Evolutionary conservation across 2,113 vertebrate species (phyloP).

Genomic region (Scolopax mira): DNA sequence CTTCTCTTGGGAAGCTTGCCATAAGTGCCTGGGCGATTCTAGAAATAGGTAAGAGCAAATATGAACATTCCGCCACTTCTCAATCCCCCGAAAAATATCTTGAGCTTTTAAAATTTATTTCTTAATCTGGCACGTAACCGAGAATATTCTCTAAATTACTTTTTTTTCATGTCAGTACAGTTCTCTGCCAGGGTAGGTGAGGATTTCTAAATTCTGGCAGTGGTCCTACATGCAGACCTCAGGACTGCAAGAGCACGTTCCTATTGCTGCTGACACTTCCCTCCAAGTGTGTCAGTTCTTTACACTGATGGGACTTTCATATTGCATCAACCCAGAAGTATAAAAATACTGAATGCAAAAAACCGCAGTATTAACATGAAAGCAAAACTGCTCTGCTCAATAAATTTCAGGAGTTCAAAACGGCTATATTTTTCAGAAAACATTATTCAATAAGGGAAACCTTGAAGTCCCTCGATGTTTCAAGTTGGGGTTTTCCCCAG

Average conservation of each 20-base stretch:
- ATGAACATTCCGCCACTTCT: neutral
- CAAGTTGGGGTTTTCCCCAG: slow-evolving; percentile 75
- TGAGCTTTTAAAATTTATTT: neutral
- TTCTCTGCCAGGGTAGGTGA: neutral
- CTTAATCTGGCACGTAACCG: neutral
- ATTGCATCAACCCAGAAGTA: slow-evolving; percentile 38
- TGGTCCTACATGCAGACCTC: neutral
- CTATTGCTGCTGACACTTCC: neutral
- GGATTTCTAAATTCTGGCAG: neutral
- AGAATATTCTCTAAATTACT: neutral
- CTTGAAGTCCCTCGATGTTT: slow-evolving; percentile 28
- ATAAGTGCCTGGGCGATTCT: neutral
- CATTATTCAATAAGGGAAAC: slow-evolving; percentile 31
- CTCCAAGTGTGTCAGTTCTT: neutral
- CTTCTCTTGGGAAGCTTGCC: neutral
- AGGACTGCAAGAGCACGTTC: neutral
- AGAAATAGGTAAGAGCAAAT: neutral
- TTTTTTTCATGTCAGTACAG: neutral
- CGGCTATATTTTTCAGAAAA: slow-evolving; percentile 14
- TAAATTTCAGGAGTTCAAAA: neutral
- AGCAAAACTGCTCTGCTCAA: neutral
- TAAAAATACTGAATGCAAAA: slow-evolving; percentile 11
- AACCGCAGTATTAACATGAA: neutral
- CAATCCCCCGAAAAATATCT: neutral
- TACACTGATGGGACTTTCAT: neutral